Percentiles rank a stretch among this genome's conserved stretches.
phyloP scores from a whole-genome alignment of 2,113 vertebrate species.

The Phalacrocorax carbo region DNA sequence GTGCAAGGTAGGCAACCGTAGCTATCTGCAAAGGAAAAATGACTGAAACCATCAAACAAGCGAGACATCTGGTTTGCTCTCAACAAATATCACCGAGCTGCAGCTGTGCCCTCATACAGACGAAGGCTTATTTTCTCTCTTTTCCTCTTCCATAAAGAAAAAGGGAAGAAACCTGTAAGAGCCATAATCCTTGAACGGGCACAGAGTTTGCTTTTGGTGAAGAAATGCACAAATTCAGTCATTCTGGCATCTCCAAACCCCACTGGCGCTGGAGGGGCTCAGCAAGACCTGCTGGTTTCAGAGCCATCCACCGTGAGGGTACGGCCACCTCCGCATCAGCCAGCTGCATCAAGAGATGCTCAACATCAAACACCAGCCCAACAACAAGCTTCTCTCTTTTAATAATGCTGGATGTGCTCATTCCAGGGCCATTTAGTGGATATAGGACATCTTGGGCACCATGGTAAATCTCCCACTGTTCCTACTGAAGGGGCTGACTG shows the following conservation, averaged over 20 bases:
- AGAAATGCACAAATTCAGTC: neutral
- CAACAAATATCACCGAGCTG: neutral
- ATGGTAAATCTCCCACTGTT: fast-evolving
- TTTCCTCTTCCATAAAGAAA: neutral
- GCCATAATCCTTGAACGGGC: neutral
- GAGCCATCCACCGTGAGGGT: fast-evolving
- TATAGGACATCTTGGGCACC: neutral
- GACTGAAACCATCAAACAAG: neutral
- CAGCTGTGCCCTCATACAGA: neutral
- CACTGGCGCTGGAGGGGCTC: neutral
- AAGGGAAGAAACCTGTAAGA: neutral
- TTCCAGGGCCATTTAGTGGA: neutral
- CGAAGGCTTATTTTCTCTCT: neutral
- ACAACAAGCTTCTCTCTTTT: neutral
- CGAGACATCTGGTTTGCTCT: neutral
- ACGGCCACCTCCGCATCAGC: neutral
- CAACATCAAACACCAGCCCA: neutral
- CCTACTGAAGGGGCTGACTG: neutral
- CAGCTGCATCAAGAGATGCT: neutral
- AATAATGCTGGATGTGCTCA: neutral
- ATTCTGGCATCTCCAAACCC: neutral
- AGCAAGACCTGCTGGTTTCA: neutral
- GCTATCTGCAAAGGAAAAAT: neutral
- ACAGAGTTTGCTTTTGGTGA: neutral
- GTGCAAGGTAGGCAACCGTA: neutral